A percentile compares a stretch with the other conserved stretches of the same genome.
phyloP scores from a whole-genome alignment of 2,888 invertebrate species.

The Papilio elwesi region DNA sequence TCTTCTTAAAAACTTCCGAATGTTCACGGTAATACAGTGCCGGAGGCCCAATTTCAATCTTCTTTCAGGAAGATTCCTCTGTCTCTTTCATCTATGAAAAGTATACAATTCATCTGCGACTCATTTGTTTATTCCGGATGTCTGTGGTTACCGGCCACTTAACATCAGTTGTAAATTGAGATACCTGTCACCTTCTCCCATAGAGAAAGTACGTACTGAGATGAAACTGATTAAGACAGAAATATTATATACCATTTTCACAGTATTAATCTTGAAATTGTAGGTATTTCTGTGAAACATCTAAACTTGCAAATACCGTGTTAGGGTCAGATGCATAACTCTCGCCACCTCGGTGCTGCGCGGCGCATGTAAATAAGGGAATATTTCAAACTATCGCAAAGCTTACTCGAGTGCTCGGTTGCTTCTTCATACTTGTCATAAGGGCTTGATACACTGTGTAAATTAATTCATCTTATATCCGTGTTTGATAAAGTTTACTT shows the following conservation, averaged over 20 bases:
- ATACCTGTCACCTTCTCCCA: too few species aligned
- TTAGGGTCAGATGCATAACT: slow-evolving; percentile 69
- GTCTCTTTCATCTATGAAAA: too few species aligned
- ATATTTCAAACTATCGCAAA: slow-evolving; percentile 61
- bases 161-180: too few species aligned
- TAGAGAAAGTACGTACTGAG: too few species aligned
- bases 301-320: slow-evolving; percentile 49
- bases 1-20: too few species aligned
- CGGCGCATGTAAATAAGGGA: slow-evolving; percentile 69
- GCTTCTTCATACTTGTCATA: slow-evolving; percentile 45
- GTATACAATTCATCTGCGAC: too few species aligned
- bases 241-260: slow-evolving; percentile 15
- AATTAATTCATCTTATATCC: not conserved
- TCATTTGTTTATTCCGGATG: too few species aligned
- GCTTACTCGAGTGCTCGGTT: slow-evolving; percentile 39
- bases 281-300: slow-evolving; percentile 38
- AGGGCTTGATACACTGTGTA: slow-evolving; percentile 2
- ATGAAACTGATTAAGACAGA: not conserved
- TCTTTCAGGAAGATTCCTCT: too few species aligned
- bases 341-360: slow-evolving; percentile 58
- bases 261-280: slow-evolving; percentile 31
- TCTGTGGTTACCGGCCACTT: too few species aligned
- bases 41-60: too few species aligned
- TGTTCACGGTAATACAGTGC: too few species aligned
- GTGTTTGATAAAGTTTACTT: too few species aligned